Evolutionary conservation across 1,140 invertebrate genomes (phyloP).

Genomic region (Drosophila sechellia): DNA sequence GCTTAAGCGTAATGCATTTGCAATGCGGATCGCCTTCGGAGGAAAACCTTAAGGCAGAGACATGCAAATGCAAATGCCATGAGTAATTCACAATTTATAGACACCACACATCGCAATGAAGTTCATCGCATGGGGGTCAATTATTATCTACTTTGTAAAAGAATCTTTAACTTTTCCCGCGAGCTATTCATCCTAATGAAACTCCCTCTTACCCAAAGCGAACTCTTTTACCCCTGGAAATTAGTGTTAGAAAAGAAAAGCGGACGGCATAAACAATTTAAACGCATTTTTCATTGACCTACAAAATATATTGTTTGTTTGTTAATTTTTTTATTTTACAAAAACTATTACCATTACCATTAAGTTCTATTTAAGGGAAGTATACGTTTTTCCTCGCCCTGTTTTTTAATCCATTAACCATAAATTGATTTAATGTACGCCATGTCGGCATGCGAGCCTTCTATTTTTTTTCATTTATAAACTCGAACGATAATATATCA

Average conservation of each 20-base stretch:
- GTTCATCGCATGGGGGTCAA: not conserved
- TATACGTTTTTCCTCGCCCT: not conserved
- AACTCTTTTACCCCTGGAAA: too few relatives aligned
- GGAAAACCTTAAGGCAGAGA: conserved; percentile 18
- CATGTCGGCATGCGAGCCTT: conserved; percentile 16
- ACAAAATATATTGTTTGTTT: not conserved
- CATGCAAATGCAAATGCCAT: conserved; percentile 23
- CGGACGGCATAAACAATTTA: too few relatives aligned
- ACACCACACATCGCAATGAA: not conserved
- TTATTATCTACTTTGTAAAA: not conserved
- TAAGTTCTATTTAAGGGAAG: not conserved
- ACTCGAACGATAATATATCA: not conserved
- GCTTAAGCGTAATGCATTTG: conserved; percentile 24
- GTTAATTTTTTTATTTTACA: too few relatives aligned
- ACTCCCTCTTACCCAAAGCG: not conserved
- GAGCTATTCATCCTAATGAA: not conserved
- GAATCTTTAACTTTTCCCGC: not conserved
- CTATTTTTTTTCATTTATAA: not conserved
- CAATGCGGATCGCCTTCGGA: conserved; percentile 40
- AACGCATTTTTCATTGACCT: not conserved
- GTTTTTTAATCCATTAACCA: not conserved
- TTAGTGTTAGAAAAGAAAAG: too few relatives aligned
- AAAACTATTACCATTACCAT: not conserved
- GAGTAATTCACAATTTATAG: conserved; percentile 38
- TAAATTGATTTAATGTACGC: conserved; percentile 16